phyloP scores from a whole-genome alignment of 2,113 vertebrate species.

The Cariama cristata region DNA sequence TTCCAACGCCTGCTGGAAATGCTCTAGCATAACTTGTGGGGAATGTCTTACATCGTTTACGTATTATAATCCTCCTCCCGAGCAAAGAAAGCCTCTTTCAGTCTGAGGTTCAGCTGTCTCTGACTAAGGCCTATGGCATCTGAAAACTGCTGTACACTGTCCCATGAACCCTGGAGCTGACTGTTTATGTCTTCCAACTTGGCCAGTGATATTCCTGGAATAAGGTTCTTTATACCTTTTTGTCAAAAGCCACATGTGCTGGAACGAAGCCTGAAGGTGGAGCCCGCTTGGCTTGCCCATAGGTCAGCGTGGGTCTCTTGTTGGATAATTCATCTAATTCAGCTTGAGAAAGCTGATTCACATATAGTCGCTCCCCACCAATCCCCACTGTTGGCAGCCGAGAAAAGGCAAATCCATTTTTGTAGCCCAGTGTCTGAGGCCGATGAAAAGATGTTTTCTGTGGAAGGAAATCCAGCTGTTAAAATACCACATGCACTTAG shows the following conservation, averaged over 20 bases:
- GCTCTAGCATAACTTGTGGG: slow-evolving; percentile 24
- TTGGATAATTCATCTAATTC: slow-evolving; percentile 78
- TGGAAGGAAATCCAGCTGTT: slow-evolving; percentile 19
- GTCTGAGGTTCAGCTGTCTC: slow-evolving; percentile 65
- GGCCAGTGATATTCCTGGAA: slow-evolving; percentile 12
- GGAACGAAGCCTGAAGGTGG: slow-evolving; percentile 80
- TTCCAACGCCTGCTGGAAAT: slow-evolving; percentile 45
- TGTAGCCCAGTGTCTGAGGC: slow-evolving; percentile 86
- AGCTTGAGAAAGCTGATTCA: slow-evolving; percentile 80
- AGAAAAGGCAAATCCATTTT: slow-evolving; percentile 83
- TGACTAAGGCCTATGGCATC: slow-evolving; percentile 73
- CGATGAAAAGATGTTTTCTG: slow-evolving; percentile 90
- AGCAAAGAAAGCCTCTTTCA: slow-evolving; percentile 73
- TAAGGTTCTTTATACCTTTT: slow-evolving; percentile 86
- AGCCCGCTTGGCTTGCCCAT: slow-evolving; percentile 60
- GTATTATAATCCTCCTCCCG: slow-evolving; percentile 58
- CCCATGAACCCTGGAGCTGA: slow-evolving; percentile 55
- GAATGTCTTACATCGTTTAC: slow-evolving; percentile 56
- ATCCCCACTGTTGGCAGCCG: slow-evolving; percentile 81
- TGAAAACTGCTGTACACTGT: slow-evolving; percentile 61
- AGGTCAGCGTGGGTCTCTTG: slow-evolving; percentile 67
- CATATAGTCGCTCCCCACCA: slow-evolving; percentile 79
- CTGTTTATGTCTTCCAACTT: slow-evolving; percentile 44
- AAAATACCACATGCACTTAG: neutral
- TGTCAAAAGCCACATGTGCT: slow-evolving; percentile 89